phyloP scores from a whole-genome alignment of 2,888 invertebrate species.

The Phyto melanocephala region DNA sequence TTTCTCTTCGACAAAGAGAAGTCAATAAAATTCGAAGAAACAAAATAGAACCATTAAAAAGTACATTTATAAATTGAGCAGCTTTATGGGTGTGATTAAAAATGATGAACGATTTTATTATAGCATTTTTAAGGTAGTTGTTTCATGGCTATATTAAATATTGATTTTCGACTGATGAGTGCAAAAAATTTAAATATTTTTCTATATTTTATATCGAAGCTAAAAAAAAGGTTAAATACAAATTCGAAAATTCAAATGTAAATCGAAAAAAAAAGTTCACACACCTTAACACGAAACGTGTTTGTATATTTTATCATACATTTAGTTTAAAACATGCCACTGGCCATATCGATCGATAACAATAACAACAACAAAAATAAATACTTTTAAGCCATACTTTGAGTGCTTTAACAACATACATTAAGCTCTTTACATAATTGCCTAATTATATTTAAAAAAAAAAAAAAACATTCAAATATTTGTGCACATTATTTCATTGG shows the following conservation, averaged over 20 bases:
- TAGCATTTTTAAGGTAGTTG: no score
- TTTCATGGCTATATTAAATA: no score
- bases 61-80: not conserved
- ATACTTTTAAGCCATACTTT: not conserved
- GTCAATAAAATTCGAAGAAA: not conserved
- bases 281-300: not conserved
- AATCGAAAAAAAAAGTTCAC: not conserved
- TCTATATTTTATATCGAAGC: no score
- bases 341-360: not conserved
- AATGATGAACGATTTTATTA: not conserved
- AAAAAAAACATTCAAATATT: conserved; percentile 21
- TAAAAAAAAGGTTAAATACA: no score
- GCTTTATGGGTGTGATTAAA: not conserved
- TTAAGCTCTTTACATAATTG: conserved; percentile 56
- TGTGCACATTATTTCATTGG: conserved; percentile 4
- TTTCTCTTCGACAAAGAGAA: not conserved
- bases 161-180: no score
- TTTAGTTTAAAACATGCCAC: not conserved
- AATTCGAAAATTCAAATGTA: no score
- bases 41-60: not conserved
- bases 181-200: no score
- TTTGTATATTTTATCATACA: not conserved
- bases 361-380: no score
- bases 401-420: not conserved
- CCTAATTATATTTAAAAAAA: conserved; percentile 51